These are phyloP conservation scores for Aix galericulata DNA, from an alignment of 2,113 vertebrate genomes.

Conservation along the genomic window DNA sequence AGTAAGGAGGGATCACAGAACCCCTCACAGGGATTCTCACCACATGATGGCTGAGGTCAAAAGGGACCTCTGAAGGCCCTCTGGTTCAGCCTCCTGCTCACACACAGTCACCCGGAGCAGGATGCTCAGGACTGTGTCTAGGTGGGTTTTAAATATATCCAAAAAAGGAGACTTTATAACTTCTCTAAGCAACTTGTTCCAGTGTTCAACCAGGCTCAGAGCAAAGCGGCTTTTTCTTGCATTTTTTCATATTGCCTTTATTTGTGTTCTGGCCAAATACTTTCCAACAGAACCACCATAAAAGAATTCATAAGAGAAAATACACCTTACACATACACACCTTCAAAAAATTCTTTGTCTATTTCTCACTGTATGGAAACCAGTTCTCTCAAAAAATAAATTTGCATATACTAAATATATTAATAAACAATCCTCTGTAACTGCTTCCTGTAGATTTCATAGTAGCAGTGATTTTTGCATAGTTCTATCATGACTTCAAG, in stretches of 20 bases:
- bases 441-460: not conserved
- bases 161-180: not conserved
- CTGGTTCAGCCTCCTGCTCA: not conserved
- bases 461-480: not conserved
- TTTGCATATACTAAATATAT: not conserved
- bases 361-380: not conserved
- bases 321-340: not conserved
- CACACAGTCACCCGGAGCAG: not conserved
- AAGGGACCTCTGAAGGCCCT: not conserved
- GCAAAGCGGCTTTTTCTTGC: not conserved
- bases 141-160: not conserved
- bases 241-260: not conserved
- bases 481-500: not conserved
- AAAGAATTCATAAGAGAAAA: not conserved
- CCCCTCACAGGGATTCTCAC: no score
- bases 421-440: not conserved
- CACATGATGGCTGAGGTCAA: not conserved
- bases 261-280: not conserved
- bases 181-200: not conserved
- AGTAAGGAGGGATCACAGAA: not conserved
- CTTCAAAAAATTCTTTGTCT: not conserved
- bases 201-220: not conserved
- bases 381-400: not conserved
- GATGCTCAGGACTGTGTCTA: not conserved
- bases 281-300: not conserved